Conservation (phyloP, 2,797 vertebrate species). For the Centroberyx gerrardi region DNA sequence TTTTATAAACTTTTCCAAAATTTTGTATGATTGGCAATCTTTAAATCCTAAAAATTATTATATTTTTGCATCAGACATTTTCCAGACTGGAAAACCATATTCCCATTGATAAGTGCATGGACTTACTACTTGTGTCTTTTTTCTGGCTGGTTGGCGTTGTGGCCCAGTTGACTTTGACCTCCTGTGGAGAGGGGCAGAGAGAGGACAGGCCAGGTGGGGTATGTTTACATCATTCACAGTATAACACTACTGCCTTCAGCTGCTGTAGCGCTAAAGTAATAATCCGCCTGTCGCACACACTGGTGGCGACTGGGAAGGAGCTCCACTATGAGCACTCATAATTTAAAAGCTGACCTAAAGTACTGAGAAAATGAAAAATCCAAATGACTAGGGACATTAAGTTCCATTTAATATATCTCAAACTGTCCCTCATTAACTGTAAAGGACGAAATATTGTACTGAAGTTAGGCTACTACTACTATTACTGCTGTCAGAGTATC, state of each 20-base stretch:
- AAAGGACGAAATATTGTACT: constrained; percentile 69
- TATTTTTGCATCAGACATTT: too few species aligned
- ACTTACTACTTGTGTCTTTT: constrained; percentile 99
- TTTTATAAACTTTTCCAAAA: too few species aligned
- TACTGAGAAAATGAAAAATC: constrained; percentile 38
- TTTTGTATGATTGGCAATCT: too few species aligned
- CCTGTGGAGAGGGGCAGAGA: constrained; percentile 84
- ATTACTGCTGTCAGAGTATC: constrained; percentile 35
- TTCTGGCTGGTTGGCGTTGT: constrained; percentile 99
- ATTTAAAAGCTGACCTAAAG: neutral
- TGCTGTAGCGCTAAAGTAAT: constrained; percentile 9
- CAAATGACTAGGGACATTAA: constrained; percentile 59
- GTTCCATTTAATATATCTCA: constrained; percentile 47
- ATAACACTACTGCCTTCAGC: constrained; percentile 28
- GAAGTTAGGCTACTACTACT: constrained; percentile 57
- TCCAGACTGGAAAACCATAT: neutral
- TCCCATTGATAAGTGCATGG: constrained; percentile 77
- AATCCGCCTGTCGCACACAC: neutral
- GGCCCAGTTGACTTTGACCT: constrained; percentile 99
- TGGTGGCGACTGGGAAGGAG: neutral
- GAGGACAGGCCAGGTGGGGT: constrained; percentile 67
- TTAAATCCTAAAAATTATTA: too few species aligned
- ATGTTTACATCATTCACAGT: constrained; percentile 67
- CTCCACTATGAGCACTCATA: neutral
- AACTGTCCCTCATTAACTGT: constrained; percentile 63